These are phyloP conservation scores for Aselliscus stoliczkanus DNA, from an alignment of 2,797 vertebrate species.

Conservation along the genomic window DNA sequence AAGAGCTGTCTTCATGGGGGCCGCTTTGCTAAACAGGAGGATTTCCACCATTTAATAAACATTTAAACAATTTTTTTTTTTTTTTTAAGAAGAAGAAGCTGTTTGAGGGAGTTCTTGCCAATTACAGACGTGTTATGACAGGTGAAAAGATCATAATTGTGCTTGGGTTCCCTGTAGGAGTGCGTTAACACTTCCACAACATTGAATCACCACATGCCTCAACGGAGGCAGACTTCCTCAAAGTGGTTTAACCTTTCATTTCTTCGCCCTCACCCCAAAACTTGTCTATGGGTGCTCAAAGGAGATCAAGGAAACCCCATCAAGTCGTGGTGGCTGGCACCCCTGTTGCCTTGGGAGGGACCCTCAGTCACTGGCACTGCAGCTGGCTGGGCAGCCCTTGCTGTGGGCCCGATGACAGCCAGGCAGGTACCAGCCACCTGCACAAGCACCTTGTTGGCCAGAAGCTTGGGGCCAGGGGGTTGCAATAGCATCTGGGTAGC, in stretches of 20 bases:
- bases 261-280: neutral
- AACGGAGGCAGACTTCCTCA: constrained; percentile 57
- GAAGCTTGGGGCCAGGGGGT: neutral
- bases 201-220: constrained; percentile 75
- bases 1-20: constrained; percentile 63
- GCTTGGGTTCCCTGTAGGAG: constrained; percentile 73
- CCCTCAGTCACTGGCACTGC: neutral
- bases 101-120: constrained; percentile 73
- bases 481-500: neutral
- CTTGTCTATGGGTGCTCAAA: neutral
- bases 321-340: neutral
- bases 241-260: constrained; percentile 46
- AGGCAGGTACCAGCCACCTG: neutral
- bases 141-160: constrained; percentile 81
- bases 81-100: constrained; percentile 59
- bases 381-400: neutral
- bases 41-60: constrained; percentile 35
- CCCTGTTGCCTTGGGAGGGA: neutral
- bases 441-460: neutral
- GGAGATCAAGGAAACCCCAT: neutral
- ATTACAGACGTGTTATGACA: constrained; percentile 79
- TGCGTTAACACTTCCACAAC: constrained; percentile 73
- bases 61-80: constrained; percentile 2
- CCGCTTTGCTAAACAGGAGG: constrained; percentile 55
- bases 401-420: neutral